Conservation (phyloP, 2,888 invertebrate genomes). For the Parnassius glacialis region DNA sequence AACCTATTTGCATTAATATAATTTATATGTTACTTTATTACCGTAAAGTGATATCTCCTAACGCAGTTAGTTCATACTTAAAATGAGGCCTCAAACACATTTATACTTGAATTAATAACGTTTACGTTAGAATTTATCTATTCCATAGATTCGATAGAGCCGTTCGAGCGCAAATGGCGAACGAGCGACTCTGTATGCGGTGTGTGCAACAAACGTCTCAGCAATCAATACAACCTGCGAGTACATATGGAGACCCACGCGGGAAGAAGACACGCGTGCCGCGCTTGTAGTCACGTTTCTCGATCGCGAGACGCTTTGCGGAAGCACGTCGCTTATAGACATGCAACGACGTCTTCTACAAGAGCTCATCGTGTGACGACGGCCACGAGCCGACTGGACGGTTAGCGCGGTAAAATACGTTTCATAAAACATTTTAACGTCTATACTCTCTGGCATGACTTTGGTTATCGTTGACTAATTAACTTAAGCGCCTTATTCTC, state of each 20-base stretch:
- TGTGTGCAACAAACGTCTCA: slow-evolving; percentile 92
- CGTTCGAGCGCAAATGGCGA: slow-evolving; percentile 64
- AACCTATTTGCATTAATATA: too few relatives aligned
- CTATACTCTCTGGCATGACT: too few relatives aligned
- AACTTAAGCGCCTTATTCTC: too few relatives aligned
- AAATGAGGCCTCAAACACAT: too few relatives aligned
- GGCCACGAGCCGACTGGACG: slow-evolving; percentile 10
- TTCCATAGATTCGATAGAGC: slow-evolving; percentile 48
- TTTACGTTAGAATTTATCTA: slow-evolving; percentile 12
- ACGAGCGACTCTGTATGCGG: slow-evolving; percentile 83
- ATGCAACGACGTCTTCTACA: slow-evolving; percentile 68
- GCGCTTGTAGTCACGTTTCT: slow-evolving; percentile 92
- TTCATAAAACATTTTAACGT: too few relatives aligned
- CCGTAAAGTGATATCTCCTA: too few relatives aligned
- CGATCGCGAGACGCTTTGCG: slow-evolving; percentile 92
- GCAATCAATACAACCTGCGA: slow-evolving; percentile 94
- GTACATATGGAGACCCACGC: slow-evolving; percentile 96
- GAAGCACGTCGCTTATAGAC: slow-evolving; percentile 93
- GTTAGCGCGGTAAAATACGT: not conserved
- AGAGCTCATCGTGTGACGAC: slow-evolving; percentile 14
- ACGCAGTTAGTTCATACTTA: too few relatives aligned
- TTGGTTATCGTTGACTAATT: too few relatives aligned
- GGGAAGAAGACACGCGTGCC: slow-evolving; percentile 92
- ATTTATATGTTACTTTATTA: too few relatives aligned
- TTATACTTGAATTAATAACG: too few relatives aligned